Conservation (phyloP, 2,113 vertebrate genomes). For the Leptobrachium ailaonicum region DNA sequence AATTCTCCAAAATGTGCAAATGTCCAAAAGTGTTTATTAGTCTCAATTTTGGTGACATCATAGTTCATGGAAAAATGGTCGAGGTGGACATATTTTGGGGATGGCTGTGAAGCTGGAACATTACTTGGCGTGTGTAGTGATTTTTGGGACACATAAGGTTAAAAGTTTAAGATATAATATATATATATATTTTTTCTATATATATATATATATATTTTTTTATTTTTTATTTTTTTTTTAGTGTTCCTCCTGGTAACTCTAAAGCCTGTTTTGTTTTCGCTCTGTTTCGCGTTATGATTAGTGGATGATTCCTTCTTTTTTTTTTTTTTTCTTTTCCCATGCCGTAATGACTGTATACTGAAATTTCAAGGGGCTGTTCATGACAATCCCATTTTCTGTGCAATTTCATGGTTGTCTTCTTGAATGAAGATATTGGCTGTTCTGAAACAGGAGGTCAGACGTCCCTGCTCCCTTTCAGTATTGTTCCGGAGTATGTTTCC, state of each 20-base stretch:
- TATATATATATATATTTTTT: constrained; percentile 74
- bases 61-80: too few relatives aligned
- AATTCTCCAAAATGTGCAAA: too few relatives aligned
- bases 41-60: too few relatives aligned
- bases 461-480: constrained; percentile 97
- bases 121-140: constrained; percentile 56
- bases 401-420: constrained; percentile 99
- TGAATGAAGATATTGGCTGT: constrained; percentile 99
- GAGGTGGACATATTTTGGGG: too few relatives aligned
- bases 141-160: constrained; percentile 54
- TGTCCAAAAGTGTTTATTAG: too few relatives aligned
- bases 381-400: constrained; percentile 99
- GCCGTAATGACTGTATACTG: constrained; percentile 99
- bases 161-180: constrained; percentile 67
- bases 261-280: constrained; percentile 62
- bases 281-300: constrained; percentile 95
- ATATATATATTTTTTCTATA: constrained; percentile 53
- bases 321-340: constrained; percentile 72
- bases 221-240: constrained; percentile 68
- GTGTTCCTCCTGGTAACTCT: constrained; percentile 66
- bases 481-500: constrained; percentile 99
- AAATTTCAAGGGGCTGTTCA: constrained; percentile 99
- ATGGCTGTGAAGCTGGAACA: too few relatives aligned
- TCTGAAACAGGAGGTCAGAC: constrained; percentile 99
- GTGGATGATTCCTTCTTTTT: constrained; percentile 92